Conservation (phyloP, 2,113 vertebrate species). For the Plotosus lineatus region DNA sequence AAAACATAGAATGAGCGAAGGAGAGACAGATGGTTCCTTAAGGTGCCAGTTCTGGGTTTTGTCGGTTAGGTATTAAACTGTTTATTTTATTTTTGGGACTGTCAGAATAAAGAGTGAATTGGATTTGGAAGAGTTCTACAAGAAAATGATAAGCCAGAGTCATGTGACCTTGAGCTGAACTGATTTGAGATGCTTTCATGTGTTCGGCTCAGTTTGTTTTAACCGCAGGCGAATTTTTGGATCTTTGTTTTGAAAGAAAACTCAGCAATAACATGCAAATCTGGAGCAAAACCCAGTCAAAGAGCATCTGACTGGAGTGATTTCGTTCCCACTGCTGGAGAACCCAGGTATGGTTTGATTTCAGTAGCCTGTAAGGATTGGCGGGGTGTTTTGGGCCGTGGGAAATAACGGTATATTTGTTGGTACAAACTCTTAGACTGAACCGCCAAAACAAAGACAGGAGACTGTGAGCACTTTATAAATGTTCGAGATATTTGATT, state of each 20-base stretch:
- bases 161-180: neutral
- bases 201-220: neutral
- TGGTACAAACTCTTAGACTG: neutral
- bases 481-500: neutral
- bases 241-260: neutral
- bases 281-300: neutral
- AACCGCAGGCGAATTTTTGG: neutral
- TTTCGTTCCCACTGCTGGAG: neutral
- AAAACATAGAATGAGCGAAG: conserved; percentile 41
- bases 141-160: neutral
- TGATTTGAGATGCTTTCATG: neutral
- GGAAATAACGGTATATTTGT: neutral
- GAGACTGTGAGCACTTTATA: neutral
- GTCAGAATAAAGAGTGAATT: too few relatives aligned
- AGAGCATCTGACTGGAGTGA: neutral
- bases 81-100: neutral
- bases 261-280: neutral
- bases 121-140: neutral
- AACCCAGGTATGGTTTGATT: neutral
- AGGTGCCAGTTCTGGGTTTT: neutral
- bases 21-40: neutral
- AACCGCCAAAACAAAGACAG: neutral
- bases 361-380: too few relatives aligned
- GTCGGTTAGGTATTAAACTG: neutral
- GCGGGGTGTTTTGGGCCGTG: neutral